Conservation (phyloP, 2,797 vertebrate species). For the Hydrophis major region DNA sequence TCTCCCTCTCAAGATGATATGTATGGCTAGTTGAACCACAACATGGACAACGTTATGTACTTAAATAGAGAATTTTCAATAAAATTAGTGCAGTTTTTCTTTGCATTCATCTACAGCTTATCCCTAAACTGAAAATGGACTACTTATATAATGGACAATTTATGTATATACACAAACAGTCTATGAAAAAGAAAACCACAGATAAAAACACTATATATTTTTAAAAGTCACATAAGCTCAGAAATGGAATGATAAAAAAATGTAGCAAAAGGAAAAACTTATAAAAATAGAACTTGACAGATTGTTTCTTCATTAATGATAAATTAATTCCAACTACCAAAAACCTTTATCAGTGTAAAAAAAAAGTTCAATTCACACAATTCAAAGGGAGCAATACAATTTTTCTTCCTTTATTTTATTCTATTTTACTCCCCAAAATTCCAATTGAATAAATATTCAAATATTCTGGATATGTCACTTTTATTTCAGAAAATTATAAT, state of each 20-base stretch:
- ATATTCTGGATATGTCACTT: conserved; percentile 34
- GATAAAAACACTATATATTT: background rate
- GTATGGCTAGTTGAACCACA: background rate
- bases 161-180: background rate
- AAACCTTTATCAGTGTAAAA: background rate
- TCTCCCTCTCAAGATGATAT: background rate
- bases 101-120: no score
- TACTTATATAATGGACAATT: background rate
- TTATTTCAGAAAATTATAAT: conserved; percentile 49
- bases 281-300: conserved; percentile 32
- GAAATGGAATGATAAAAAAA: background rate
- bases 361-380: conserved; percentile 33
- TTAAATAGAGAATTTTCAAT: background rate
- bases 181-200: background rate
- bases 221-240: background rate
- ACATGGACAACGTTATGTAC: background rate
- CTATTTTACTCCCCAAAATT: conserved; percentile 31
- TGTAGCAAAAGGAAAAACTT: background rate
- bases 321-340: background rate
- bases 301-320: background rate
- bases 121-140: background rate
- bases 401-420: conserved; percentile 39
- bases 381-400: conserved; percentile 41
- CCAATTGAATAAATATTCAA: conserved; percentile 28
- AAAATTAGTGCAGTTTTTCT: background rate